Percentiles rank a stretch among this genome's conserved stretches.
These are phyloP conservation scores for Machimus atricapillus DNA, from an alignment of 2,888 invertebrate genomes.

Conservation along the genomic window DNA sequence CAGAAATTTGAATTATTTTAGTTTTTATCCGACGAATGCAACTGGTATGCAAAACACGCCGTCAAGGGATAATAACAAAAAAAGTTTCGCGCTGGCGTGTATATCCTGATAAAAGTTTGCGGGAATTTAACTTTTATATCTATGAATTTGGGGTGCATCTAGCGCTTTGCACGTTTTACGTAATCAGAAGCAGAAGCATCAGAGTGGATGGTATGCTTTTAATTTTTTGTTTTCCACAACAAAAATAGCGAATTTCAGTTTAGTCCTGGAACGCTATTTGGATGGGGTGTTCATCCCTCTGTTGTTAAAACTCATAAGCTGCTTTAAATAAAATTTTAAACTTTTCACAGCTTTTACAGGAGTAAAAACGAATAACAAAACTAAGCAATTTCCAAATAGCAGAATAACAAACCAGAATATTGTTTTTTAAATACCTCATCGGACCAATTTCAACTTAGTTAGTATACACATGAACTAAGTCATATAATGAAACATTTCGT, in stretches of 20 bases:
- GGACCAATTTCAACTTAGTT: too few species aligned
- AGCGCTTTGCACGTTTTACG: neutral
- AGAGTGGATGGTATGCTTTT: neutral
- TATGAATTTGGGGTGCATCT: neutral
- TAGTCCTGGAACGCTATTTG: neutral
- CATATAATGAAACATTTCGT: too few species aligned
- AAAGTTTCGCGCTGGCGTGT: neutral
- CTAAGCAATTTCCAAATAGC: too few species aligned
- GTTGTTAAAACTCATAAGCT: neutral
- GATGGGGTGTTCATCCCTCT: neutral
- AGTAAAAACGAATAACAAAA: too few species aligned
- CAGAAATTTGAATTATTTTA: neutral
- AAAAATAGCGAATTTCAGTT: neutral
- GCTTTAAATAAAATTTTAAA: neutral
- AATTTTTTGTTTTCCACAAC: neutral
- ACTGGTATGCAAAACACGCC: neutral
- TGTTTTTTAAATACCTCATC: too few species aligned
- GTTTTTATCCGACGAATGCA: neutral
- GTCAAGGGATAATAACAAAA: neutral
- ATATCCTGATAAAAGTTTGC: neutral
- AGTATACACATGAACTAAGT: too few species aligned
- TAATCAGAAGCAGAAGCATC: neutral
- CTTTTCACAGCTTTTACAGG: too few species aligned
- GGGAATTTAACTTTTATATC: neutral
- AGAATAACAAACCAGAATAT: too few species aligned